Evolutionary conservation across 37 sponge, comb jelly and placozoan genomes (phyloP), one percentile per base, ranked within the genome.

Genomic region (Dysidea cf. avara): DNA sequence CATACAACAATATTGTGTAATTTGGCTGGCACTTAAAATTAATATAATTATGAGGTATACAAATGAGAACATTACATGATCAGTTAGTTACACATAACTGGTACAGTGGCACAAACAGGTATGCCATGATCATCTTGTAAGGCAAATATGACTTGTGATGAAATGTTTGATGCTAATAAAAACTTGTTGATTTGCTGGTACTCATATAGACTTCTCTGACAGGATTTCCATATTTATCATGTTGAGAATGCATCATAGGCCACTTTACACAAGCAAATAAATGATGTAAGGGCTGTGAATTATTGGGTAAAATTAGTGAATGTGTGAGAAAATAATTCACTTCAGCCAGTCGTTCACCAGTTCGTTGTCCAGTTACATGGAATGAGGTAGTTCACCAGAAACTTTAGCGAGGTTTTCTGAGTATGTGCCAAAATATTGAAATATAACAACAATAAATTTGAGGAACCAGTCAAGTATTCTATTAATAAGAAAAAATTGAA

Each of bases 121-220:
- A 17, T 56, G 6, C 20, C 25, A 7, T 6, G 25, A 6, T 56
- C 9, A 7, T 56, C 25, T 14, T 18, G 28, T 7, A 56, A 18
- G 9, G 20, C 9, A 28, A 56, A 28, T 7, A 56, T 56, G 18
- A 29, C 58, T 28, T 29, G 58, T 56, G 58, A 56, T 56, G 58
- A 56, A 28, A 56, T 56, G 25, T 24, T 28, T 6, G 36, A 62
- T 62, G 64, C 64, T 62, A 62, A 62, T 36, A 12, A 29, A 6
- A 56, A 56, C 20, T 56, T 56, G 58, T 56, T 56, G 28, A 56
- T 56, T 18, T 28, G 21, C 28, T 56, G 58, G 6, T 24, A 29
- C 20, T 56, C 58, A 14, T 56, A 56, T 28, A 56, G 21, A 17
- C 25, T 29, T 56, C 58, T 14, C 25, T 24, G 7, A 56, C 58